A percentile compares a stretch with the other conserved stretches of the same genome.
Conservation (phyloP, 2,888 invertebrate genomes). For the Dinocampus coccinellae region DNA sequence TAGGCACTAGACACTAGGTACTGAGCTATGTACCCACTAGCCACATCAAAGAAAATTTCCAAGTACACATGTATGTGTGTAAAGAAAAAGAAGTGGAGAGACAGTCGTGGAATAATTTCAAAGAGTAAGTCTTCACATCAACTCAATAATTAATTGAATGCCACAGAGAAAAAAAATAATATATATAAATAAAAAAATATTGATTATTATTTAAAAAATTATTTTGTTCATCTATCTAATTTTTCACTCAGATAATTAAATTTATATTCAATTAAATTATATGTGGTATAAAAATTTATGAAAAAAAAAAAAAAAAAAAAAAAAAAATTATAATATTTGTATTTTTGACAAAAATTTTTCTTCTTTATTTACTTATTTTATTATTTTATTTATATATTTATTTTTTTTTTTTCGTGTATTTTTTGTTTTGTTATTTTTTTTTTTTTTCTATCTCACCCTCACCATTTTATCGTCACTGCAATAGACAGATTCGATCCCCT, state of each 20-base stretch:
- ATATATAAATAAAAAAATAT: neutral
- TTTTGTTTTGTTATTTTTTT: too few relatives aligned
- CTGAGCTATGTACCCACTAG: constrained; percentile 30
- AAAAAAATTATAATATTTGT: neutral
- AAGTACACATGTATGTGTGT: too few relatives aligned
- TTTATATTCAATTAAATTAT: neutral
- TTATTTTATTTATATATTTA: too few relatives aligned
- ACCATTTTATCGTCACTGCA: constrained; percentile 24
- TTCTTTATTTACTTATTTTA: too few relatives aligned
- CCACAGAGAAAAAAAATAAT: neutral
- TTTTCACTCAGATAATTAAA: neutral
- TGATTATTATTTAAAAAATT: neutral
- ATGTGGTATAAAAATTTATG: too few relatives aligned
- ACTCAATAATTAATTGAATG: constrained; percentile 24
- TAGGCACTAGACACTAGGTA: constrained; percentile 43
- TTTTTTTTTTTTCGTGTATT: too few relatives aligned
- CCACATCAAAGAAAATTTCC: constrained; percentile 26
- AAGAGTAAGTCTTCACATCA: constrained; percentile 7
- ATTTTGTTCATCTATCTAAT: neutral
- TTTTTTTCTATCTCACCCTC: constrained; percentile 5
- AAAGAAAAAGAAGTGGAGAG: too few relatives aligned
- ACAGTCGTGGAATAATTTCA: constrained; percentile 16
- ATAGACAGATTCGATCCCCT: constrained; percentile 69
- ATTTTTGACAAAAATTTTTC: too few relatives aligned
- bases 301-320: neutral